Base-by-base conservation (phyloP, 1,140 invertebrate species). In the Drosophila kepulauana region DNA sequence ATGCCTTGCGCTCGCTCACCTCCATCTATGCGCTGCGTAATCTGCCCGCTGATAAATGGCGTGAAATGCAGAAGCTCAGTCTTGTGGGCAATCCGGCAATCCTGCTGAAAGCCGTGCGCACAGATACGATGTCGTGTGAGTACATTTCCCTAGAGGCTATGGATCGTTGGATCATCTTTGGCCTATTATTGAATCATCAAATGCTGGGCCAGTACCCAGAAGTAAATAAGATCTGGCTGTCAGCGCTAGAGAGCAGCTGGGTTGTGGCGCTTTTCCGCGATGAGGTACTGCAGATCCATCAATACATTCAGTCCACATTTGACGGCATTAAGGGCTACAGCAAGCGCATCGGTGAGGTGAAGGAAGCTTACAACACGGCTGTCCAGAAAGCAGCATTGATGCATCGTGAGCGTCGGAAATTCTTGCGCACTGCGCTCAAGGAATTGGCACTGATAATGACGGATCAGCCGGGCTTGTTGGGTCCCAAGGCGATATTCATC, bases 81-180 rank as follows among this genome's bases (percentile, higher is more conserved):
- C 93, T 99, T 11, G 97, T 99, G 30, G 96, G 97, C 8, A 98
- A 98, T 93, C 98, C 98, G 15, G 95, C 95, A 15, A 96, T 98
- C 75, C 95, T 99, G 61, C 94, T 99, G 11, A 99, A 98, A 93
- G 97, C 98, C n/a, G 96, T 97, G 7, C 95, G 97, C 75, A 99
- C 98, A 1, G 98, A 99, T 68, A 98, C 97, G 67, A 98, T 99
- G 94, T 98, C 98, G 11, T 99, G 98, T 93, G 99, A 99, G 94
- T 99, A 98, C 93, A 92, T 99, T 28, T 99, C 98, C 10, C 93
- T 99, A 43, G 99, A 99, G 91, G 95, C 95, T 54, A 96, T 99
- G 94, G 99, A 99, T 91, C 95, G 97, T 90, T 99, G 98, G 98
- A 97, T 99, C 25, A 97, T 99, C 81, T 97, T 99, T 93, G 98